Percentiles rank a stretch among this genome's conserved stretches.
These are phyloP conservation scores for Masnerella sp. DNA, from an alignment of 2,888 invertebrate species.

Conservation along the genomic window DNA sequence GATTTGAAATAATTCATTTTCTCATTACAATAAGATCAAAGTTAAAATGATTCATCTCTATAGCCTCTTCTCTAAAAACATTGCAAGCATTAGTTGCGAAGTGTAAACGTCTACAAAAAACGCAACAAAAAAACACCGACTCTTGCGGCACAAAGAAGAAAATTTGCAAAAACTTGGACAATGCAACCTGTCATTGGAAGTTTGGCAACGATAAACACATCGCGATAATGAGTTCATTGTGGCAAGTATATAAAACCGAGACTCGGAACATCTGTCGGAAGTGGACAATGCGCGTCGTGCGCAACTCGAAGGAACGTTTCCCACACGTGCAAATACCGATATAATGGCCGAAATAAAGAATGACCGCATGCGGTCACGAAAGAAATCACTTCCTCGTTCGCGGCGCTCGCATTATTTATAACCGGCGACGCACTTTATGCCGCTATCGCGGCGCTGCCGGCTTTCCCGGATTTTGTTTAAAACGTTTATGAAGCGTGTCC, in stretches of 20 bases:
- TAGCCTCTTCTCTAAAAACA: no score
- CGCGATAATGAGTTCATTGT: slow-evolving; percentile 59
- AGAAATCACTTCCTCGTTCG: slow-evolving; percentile 59
- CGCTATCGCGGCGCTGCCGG: slow-evolving; percentile 66
- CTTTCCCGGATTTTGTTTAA: slow-evolving; percentile 76
- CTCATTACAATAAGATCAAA: no score
- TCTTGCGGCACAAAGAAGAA: no score
- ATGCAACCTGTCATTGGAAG: slow-evolving; percentile 46
- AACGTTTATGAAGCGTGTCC: slow-evolving; percentile 76
- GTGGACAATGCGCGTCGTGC: slow-evolving; percentile 53
- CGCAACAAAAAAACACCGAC: no score
- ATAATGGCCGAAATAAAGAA: slow-evolving; percentile 66
- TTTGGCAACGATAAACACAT: slow-evolving; percentile 42
- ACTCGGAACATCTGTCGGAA: slow-evolving; percentile 61
- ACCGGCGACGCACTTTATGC: slow-evolving; percentile 56
- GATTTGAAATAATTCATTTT: no score
- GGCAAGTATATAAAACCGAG: slow-evolving; percentile 59
- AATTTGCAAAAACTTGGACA: no score
- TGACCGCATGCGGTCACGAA: slow-evolving; percentile 67
- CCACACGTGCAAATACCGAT: slow-evolving; percentile 69
- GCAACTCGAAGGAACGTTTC: slow-evolving; percentile 63
- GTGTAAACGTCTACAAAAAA: no score
- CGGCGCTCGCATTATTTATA: slow-evolving; percentile 64
- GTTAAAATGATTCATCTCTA: no score
- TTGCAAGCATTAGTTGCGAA: no score